Evolutionary conservation across 2,888 invertebrate species (phyloP).

Genomic region (Eupithecia abbreviata): DNA sequence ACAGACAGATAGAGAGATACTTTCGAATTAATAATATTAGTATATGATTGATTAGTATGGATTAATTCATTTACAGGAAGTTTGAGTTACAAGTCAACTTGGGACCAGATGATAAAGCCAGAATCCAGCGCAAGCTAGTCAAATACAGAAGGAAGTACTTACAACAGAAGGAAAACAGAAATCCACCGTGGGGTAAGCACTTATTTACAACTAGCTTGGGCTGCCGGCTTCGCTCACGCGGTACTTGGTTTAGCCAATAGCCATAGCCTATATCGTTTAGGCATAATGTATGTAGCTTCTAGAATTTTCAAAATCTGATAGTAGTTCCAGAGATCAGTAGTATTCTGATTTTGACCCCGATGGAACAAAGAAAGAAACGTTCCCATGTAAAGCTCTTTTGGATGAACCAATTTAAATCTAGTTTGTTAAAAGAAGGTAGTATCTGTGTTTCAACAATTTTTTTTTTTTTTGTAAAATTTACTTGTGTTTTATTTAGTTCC

Average conservation of each 20-base stretch:
- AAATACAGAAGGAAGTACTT: conserved; percentile 94
- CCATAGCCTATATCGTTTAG: neutral
- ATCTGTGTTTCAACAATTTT: too few species aligned
- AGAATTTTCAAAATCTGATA: neutral
- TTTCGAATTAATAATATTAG: too few species aligned
- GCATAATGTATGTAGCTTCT: neutral
- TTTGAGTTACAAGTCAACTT: conserved; percentile 85
- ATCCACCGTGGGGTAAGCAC: conserved; percentile 91
- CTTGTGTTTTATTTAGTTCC: conserved; percentile 83
- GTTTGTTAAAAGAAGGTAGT: too few species aligned
- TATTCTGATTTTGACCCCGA: neutral
- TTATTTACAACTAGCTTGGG: neutral
- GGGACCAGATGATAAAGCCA: conserved; percentile 87
- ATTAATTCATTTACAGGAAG: conserved; percentile 59
- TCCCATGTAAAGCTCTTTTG: too few species aligned
- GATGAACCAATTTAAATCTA: too few species aligned
- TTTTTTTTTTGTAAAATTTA: neutral
- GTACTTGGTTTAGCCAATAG: neutral
- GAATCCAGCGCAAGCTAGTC: conserved; percentile 91
- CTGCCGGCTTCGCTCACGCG: neutral
- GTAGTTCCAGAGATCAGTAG: neutral
- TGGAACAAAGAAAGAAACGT: neutral
- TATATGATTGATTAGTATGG: too few species aligned
- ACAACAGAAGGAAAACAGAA: conserved; percentile 88
- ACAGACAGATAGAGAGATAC: too few species aligned